Evolutionary conservation across 2,797 vertebrate genomes (phyloP).

Genomic region (Yasuhikotakia modesta): DNA sequence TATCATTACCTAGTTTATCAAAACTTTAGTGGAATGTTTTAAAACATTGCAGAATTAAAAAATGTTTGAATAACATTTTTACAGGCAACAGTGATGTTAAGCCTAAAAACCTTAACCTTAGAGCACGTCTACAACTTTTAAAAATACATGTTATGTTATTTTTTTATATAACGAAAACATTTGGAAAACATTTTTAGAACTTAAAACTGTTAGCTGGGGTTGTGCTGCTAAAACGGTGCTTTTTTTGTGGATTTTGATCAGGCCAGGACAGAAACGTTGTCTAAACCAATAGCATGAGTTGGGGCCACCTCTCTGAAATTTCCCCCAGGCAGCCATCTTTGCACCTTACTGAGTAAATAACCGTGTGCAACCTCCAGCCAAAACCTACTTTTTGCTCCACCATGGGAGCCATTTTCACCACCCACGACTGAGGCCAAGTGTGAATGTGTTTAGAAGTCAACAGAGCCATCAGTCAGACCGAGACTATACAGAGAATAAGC

Average conservation of each 20-base stretch:
- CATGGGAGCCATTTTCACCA: conserved; percentile 37
- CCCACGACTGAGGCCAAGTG: conserved; percentile 31
- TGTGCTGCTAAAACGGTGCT: background rate
- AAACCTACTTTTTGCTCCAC: conserved; percentile 43
- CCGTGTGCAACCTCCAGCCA: conserved; percentile 30
- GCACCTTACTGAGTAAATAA: conserved; percentile 57
- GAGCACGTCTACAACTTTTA: no score
- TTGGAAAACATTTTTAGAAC: no score
- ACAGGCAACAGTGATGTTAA: no score
- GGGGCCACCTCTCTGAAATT: conserved; percentile 36
- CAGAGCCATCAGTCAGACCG: conserved; percentile 43
- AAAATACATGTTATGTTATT: no score
- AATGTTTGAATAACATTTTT: no score
- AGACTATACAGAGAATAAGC: conserved; percentile 23
- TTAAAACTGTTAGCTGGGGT: no score
- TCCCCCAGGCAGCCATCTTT: conserved; percentile 31
- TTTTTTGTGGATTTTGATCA: background rate
- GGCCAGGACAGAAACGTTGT: background rate
- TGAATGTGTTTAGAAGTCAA: conserved; percentile 38
- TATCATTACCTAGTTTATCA: no score
- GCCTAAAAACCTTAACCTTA: no score
- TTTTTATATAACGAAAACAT: no score
- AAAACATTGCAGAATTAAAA: no score
- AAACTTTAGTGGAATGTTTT: no score
- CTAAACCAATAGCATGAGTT: conserved; percentile 2